Conservation (phyloP, 2,113 vertebrate species). For the Tyto alba region DNA sequence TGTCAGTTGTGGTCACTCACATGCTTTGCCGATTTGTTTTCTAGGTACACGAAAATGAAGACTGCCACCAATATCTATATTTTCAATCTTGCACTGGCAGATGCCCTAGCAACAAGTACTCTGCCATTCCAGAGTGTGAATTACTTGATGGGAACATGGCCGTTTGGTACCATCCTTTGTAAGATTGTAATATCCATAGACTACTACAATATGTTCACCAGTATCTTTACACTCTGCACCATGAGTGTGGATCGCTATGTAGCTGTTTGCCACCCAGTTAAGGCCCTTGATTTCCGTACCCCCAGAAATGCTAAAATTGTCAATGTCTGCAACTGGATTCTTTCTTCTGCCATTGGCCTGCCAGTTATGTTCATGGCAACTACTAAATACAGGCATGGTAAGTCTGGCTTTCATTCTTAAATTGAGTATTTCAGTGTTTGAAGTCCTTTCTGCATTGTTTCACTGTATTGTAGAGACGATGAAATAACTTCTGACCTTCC, state of each 20-base stretch:
- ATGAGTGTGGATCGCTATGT: slow-evolving; percentile 99
- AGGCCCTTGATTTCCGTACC: slow-evolving; percentile 95
- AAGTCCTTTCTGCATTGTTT: not conserved
- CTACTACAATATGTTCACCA: slow-evolving; percentile 99
- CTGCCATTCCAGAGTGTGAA: slow-evolving; percentile 98
- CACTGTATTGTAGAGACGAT: not conserved
- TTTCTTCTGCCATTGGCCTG: slow-evolving; percentile 96
- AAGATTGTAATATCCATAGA: slow-evolving; percentile 97
- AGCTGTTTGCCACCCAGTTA: slow-evolving; percentile 95
- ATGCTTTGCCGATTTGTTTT: not conserved
- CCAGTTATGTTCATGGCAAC: slow-evolving; percentile 99
- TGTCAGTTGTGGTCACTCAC: not conserved
- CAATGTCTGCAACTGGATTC: slow-evolving; percentile 97
- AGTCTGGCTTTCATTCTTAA: slow-evolving; percentile 24
- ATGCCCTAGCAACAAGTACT: slow-evolving; percentile 94
- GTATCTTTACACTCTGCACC: slow-evolving; percentile 97
- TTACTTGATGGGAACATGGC: slow-evolving; percentile 98
- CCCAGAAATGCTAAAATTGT: slow-evolving; percentile 96
- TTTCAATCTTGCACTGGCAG: slow-evolving; percentile 96
- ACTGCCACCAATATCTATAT: slow-evolving; percentile 99
- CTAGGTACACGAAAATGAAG: slow-evolving; percentile 99
- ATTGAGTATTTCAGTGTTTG: not conserved
- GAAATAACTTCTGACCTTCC: not conserved
- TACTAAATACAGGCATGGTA: slow-evolving; percentile 78
- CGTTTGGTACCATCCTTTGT: slow-evolving; percentile 91